A percentile compares a stretch with the other conserved stretches of the same genome.
Evolutionary conservation across 2,888 invertebrate species (phyloP).

Genomic region (Pilophorus perplexus): DNA sequence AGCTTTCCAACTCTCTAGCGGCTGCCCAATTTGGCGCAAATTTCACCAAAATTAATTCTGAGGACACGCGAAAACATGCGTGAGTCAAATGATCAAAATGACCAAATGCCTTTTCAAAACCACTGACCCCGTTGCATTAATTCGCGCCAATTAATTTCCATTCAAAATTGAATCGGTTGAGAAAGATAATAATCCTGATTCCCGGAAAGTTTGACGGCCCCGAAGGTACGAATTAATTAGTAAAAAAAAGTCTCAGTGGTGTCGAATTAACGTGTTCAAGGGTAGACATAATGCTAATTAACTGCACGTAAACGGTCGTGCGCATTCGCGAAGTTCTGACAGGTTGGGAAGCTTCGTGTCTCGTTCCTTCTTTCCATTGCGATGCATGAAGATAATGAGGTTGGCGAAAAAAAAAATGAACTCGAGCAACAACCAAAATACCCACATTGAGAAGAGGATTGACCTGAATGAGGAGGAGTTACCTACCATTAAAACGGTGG

Average conservation of each 20-base stretch:
- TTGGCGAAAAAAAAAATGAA: too few relatives aligned
- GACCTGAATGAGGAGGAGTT: too few relatives aligned
- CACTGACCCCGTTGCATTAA: slow-evolving; percentile 4
- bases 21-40: too few relatives aligned
- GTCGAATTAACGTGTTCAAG: neutral
- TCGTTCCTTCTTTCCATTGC: too few relatives aligned
- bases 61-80: too few relatives aligned
- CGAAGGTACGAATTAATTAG: neutral
- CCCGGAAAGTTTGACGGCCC: slow-evolving; percentile 1
- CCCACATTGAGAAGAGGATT: too few relatives aligned
- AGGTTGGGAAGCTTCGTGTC: neutral
- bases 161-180: neutral
- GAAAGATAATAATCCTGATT: neutral
- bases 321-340: neutral
- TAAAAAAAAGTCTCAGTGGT: neutral
- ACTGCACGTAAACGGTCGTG: slow-evolving; percentile 1
- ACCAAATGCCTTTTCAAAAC: slow-evolving; percentile 1
- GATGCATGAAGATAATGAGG: too few relatives aligned
- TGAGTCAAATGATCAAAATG: neutral
- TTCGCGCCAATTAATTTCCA: neutral
- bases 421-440: too few relatives aligned
- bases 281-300: slow-evolving; percentile 11
- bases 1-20: too few relatives aligned
- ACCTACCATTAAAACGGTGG: too few relatives aligned
- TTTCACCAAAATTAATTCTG: too few relatives aligned